phyloP scores from a whole-genome alignment of 2,113 vertebrate genomes.

The Struthio camelus region DNA sequence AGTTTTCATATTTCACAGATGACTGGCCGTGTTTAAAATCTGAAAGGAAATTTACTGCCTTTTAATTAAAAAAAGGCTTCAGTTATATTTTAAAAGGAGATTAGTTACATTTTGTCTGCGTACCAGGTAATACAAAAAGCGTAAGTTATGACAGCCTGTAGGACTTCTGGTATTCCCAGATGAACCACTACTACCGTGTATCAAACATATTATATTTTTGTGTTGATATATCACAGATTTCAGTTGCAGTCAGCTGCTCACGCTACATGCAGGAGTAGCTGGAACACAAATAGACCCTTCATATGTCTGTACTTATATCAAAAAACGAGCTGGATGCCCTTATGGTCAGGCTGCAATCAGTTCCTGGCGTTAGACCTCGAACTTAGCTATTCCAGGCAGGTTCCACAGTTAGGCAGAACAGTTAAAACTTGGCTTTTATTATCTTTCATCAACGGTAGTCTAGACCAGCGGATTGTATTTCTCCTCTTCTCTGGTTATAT shows the following conservation, averaged over 20 bases:
- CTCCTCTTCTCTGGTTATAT: slow-evolving; percentile 2
- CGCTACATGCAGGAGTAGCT: neutral
- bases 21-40: neutral
- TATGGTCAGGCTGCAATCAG: neutral
- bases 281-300: neutral
- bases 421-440: slow-evolving; percentile 4
- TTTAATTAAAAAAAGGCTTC: neutral
- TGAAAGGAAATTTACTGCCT: neutral
- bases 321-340: neutral
- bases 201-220: neutral
- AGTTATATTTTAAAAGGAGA: neutral
- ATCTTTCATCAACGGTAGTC: neutral
- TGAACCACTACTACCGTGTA: neutral
- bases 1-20: neutral
- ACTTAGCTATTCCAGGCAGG: neutral
- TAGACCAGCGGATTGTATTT: neutral
- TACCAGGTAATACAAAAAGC: neutral
- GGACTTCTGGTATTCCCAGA: neutral
- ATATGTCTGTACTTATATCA: neutral
- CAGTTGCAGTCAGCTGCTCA: neutral
- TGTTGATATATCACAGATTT: neutral
- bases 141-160: neutral
- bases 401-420: neutral
- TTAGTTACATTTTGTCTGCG: neutral
- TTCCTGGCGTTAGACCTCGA: neutral